Conservation (phyloP, 2,113 vertebrate species). For the Mellivora capensis region DNA sequence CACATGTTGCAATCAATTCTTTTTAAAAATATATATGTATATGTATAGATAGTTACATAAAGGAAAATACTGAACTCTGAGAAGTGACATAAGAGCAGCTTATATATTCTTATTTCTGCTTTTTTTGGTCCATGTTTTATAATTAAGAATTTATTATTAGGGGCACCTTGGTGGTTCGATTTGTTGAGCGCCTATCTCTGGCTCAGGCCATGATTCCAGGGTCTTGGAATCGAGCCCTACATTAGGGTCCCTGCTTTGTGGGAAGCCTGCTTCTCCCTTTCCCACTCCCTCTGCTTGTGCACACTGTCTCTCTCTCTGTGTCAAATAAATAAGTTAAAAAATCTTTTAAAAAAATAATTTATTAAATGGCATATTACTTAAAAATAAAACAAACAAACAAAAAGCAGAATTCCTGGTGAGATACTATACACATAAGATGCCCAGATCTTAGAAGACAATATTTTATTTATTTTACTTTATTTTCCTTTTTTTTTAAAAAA, state of each 20-base stretch:
- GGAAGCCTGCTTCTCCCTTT: neutral
- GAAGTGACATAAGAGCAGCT: neutral
- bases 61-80: neutral
- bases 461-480: neutral
- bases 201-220: neutral
- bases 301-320: neutral
- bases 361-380: neutral
- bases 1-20: neutral
- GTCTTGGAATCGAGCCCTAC: neutral
- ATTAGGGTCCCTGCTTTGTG: neutral
- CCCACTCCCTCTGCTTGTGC: neutral
- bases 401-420: neutral
- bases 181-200: neutral
- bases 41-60: neutral
- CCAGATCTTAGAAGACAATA: neutral
- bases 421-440: neutral
- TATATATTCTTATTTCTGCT: neutral
- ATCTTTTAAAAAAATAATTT: neutral
- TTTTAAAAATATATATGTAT: neutral
- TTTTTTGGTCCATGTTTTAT: neutral
- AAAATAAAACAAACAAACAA: neutral
- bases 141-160: neutral
- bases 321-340: neutral
- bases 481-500: too few relatives aligned
- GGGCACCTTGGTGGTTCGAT: neutral